Percentiles rank a stretch among this genome's conserved stretches.
Evolutionary conservation across 2,888 invertebrate species (phyloP).

Genomic region (Boloria euphrosyne): DNA sequence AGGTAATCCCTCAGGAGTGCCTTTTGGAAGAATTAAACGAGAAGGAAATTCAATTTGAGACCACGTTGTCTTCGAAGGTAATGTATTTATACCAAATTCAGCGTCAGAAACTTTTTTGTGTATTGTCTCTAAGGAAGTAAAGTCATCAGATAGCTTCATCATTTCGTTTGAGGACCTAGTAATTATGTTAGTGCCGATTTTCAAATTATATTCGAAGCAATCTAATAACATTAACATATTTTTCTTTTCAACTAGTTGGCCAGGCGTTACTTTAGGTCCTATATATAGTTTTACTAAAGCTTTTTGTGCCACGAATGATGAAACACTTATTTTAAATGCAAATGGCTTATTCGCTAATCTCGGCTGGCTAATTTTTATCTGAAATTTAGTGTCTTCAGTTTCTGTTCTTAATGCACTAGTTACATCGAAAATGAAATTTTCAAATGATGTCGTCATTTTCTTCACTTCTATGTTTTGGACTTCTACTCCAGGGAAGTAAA

Average conservation of each 20-base stretch:
- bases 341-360: constrained; percentile 89
- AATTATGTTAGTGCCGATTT: constrained; percentile 84
- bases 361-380: constrained; percentile 78
- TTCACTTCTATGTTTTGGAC: constrained; percentile 84
- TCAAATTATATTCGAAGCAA: constrained; percentile 81
- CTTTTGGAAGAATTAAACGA: constrained; percentile 87
- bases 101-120: constrained; percentile 83
- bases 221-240: constrained; percentile 84
- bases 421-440: constrained; percentile 84
- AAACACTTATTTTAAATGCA: constrained; percentile 83
- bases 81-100: constrained; percentile 76
- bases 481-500: constrained; percentile 84
- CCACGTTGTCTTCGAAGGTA: constrained; percentile 72
- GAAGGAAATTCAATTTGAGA: constrained; percentile 85
- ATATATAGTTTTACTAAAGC: constrained; percentile 85
- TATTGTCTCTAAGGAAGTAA: constrained; percentile 82
- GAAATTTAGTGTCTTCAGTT: constrained; percentile 57
- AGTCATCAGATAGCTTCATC: constrained; percentile 82
- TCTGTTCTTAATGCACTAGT: constrained; percentile 80
- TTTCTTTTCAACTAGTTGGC: constrained; percentile 75
- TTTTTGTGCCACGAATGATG: constrained; percentile 82
- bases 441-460: constrained; percentile 85
- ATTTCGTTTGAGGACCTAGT: constrained; percentile 84
- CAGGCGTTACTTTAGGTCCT: constrained; percentile 86
- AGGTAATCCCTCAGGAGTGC: constrained; percentile 84